phyloP scores from a whole-genome alignment of 2,888 invertebrate species.

The Yponomeuta evonymella region DNA sequence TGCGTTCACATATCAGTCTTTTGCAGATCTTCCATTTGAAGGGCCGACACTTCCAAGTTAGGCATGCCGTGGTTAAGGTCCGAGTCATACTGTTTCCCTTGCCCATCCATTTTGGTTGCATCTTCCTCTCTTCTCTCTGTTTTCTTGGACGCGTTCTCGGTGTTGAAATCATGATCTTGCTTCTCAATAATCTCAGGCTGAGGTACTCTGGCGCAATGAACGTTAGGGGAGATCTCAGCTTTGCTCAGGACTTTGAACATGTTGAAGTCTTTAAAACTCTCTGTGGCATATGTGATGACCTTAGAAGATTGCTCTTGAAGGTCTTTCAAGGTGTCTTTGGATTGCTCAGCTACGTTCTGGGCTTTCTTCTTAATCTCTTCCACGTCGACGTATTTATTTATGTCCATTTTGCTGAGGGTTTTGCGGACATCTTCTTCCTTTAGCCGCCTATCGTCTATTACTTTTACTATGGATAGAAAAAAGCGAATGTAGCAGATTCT shows the following conservation, averaged over 20 bases:
- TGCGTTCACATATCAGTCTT: not conserved
- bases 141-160: not conserved
- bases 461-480: slow-evolving; percentile 26
- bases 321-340: slow-evolving; percentile 19
- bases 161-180: not conserved
- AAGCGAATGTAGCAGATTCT: too few relatives aligned
- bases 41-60: not conserved
- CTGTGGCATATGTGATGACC: not conserved
- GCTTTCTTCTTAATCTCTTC: slow-evolving; percentile 33
- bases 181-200: not conserved
- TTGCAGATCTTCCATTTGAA: not conserved
- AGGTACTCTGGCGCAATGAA: not conserved
- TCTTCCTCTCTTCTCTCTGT: not conserved
- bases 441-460: slow-evolving; percentile 28
- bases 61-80: not conserved
- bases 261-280: not conserved
- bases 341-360: slow-evolving; percentile 28
- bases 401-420: slow-evolving; percentile 29
- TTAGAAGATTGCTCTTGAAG: not conserved
- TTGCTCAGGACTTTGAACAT: not conserved
- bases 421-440: slow-evolving; percentile 34
- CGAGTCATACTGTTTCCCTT: not conserved
- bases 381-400: slow-evolving; percentile 29
- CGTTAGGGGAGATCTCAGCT: not conserved
- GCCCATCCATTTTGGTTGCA: not conserved